A percentile compares a stretch with the other conserved stretches of the same genome.
Conservation (phyloP, 2,888 invertebrate species). For the Himalopsyche kuldschensis region DNA sequence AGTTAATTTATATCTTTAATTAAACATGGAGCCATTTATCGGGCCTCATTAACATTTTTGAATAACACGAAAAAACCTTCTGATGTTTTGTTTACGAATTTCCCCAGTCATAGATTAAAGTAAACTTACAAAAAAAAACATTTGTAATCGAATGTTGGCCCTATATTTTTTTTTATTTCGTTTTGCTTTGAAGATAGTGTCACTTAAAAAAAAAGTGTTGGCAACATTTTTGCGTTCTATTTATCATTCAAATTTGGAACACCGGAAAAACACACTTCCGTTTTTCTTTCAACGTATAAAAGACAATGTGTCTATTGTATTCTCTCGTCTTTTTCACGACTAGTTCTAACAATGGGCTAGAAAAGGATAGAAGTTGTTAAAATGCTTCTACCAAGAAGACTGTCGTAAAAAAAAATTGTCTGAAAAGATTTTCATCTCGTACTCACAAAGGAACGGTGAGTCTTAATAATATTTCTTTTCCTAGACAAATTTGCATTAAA, state of each 20-base stretch:
- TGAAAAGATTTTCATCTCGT: not conserved
- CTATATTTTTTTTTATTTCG: too few species aligned
- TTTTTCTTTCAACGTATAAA: not conserved
- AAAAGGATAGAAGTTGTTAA: not conserved
- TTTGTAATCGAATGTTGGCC: too few species aligned
- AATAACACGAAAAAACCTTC: not conserved
- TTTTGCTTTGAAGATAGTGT: too few species aligned
- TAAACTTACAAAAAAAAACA: too few species aligned
- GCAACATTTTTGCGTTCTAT: constrained; percentile 3
- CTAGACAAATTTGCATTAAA: too few species aligned
- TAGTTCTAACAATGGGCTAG: not conserved
- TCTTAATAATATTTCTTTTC: too few species aligned
- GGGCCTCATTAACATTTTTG: not conserved
- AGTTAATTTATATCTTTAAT: not conserved
- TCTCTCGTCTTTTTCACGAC: not conserved
- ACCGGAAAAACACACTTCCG: constrained; percentile 5
- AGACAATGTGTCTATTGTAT: not conserved
- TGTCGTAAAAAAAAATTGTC: not conserved
- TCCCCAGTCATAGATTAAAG: too few species aligned
- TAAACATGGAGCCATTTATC: not conserved
- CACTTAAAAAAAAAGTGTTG: not conserved
- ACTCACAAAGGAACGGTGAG: not conserved
- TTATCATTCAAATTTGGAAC: constrained; percentile 14
- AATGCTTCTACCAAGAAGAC: not conserved
- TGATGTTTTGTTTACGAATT: too few species aligned